These are phyloP conservation scores for Odontocerum albicorne DNA, from an alignment of 2,888 invertebrate genomes.

Conservation along the genomic window DNA sequence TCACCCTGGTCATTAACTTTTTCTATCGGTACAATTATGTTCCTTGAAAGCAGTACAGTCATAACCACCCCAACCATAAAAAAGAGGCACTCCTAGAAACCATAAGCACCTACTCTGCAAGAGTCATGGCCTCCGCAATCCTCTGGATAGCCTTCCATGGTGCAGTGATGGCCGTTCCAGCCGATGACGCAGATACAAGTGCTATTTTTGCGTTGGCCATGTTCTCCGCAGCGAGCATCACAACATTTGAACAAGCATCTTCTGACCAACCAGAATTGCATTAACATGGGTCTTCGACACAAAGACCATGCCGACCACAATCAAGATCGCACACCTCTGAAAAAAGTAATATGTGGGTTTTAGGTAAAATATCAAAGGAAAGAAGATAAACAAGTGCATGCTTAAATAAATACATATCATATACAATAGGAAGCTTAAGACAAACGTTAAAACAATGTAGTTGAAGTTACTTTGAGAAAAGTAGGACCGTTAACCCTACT, in stretches of 20 bases:
- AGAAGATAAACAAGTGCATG: too few species aligned
- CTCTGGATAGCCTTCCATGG: slow-evolving; percentile 88
- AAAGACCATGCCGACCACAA: slow-evolving; percentile 90
- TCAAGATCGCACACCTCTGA: slow-evolving; percentile 91
- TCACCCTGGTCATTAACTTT: slow-evolving; percentile 98
- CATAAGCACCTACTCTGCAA: slow-evolving; percentile 80
- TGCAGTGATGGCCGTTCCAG: slow-evolving; percentile 98
- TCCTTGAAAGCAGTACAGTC: slow-evolving; percentile 93
- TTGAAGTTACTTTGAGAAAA: too few species aligned
- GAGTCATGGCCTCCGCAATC: slow-evolving; percentile 91
- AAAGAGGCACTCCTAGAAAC: slow-evolving; percentile 93
- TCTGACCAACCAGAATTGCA: slow-evolving; percentile 93
- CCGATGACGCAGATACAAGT: slow-evolving; percentile 95
- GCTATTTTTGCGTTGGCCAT: slow-evolving; percentile 97
- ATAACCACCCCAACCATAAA: slow-evolving; percentile 91
- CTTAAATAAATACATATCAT: too few species aligned
- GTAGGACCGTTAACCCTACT: too few species aligned
- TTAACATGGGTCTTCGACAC: slow-evolving; percentile 88
- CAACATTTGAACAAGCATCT: slow-evolving; percentile 87
- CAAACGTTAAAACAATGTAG: too few species aligned
- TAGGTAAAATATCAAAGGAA: too few species aligned
- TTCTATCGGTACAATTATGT: slow-evolving; percentile 88
- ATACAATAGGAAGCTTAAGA: too few species aligned
- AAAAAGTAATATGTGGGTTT: too few species aligned
- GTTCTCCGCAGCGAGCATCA: slow-evolving; percentile 92